Conservation (phyloP, 2,797 vertebrate genomes). For the Lutjanus argentimaculatus region DNA sequence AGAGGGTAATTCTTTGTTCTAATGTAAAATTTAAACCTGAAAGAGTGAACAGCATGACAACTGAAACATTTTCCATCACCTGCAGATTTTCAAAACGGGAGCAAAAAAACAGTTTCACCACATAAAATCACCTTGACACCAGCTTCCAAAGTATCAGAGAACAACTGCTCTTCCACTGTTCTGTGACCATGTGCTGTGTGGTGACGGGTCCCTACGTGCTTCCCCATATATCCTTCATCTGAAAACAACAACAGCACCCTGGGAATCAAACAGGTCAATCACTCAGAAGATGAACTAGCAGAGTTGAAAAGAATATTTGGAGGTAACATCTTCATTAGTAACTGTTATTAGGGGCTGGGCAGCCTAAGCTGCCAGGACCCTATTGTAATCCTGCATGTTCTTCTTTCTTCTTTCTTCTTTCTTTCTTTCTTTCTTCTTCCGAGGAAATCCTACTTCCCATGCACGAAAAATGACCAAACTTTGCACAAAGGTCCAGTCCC, state of each 20-base stretch:
- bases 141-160: neutral
- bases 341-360: too few relatives aligned
- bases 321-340: too few relatives aligned
- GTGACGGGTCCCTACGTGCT: too few relatives aligned
- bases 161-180: neutral
- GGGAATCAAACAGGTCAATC: neutral
- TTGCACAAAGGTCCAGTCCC: too few relatives aligned
- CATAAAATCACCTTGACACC: neutral
- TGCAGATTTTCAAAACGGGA: neutral
- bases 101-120: neutral
- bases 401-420: too few relatives aligned
- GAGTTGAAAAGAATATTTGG: too few relatives aligned
- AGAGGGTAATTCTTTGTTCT: constrained; percentile 46
- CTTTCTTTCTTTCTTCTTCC: too few relatives aligned
- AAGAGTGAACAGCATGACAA: constrained; percentile 51
- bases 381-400: too few relatives aligned
- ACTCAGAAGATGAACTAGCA: neutral
- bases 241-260: neutral
- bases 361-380: too few relatives aligned
- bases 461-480: too few relatives aligned
- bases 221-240: neutral
- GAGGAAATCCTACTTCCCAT: too few relatives aligned
- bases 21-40: constrained; percentile 63
- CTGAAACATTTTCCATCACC: constrained; percentile 58
- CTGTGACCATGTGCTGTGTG: neutral